Conservation (phyloP, 2,888 invertebrate genomes). For the Dorcus hopei region DNA sequence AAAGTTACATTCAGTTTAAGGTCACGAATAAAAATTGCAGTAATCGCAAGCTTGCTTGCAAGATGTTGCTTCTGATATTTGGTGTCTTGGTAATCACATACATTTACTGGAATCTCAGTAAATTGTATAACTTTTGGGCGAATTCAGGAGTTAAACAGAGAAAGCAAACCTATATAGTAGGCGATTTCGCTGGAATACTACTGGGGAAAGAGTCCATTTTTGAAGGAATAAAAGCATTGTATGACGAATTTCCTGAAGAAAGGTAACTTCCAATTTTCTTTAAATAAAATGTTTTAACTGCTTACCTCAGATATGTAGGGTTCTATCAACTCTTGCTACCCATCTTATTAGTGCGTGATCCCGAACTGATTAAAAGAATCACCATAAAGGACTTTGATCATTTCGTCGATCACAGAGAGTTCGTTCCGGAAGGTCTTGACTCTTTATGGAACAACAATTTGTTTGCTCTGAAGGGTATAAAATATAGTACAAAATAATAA, state of each 20-base stretch:
- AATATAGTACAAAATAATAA: too few relatives aligned
- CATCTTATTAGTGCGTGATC: background rate
- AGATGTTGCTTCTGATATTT: too few relatives aligned
- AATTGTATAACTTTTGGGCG: background rate
- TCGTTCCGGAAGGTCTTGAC: background rate
- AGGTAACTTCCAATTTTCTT: conserved; percentile 16
- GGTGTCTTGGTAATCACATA: too few relatives aligned
- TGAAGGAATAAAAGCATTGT: conserved; percentile 21
- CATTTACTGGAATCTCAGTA: too few relatives aligned
- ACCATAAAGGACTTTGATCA: conserved; percentile 24
- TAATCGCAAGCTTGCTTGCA: too few relatives aligned
- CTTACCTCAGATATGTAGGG: background rate
- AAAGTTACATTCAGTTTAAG: too few relatives aligned
- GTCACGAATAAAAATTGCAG: too few relatives aligned
- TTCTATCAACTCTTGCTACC: background rate
- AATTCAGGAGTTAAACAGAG: background rate
- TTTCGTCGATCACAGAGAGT: conserved; percentile 20
- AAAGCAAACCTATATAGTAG: conserved; percentile 9
- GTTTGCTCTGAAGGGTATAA: conserved; percentile 3
- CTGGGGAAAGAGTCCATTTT: conserved; percentile 14
- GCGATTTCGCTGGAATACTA: conserved; percentile 8
- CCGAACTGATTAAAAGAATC: conserved; percentile 8
- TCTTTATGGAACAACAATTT: background rate
- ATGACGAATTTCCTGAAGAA: conserved; percentile 26
- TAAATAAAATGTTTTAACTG: background rate